Percentiles rank a stretch among this genome's conserved stretches.
phyloP scores from a whole-genome alignment of 2,113 vertebrate species.

The Triplophysa siluroides region DNA sequence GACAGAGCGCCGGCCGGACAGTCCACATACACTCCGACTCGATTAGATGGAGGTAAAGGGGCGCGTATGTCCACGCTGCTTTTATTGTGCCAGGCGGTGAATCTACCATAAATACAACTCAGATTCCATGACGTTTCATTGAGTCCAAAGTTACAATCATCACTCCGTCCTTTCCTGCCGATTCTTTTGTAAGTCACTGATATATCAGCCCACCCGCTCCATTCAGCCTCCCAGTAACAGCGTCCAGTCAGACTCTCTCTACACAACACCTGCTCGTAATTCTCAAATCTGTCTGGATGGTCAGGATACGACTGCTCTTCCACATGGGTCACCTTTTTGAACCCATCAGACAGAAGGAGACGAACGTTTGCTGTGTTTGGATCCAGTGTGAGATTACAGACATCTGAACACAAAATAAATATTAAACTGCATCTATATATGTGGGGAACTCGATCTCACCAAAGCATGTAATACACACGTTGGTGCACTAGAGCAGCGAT shows the following conservation, averaged over 20 bases:
- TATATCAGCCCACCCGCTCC: background rate
- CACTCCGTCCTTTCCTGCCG: conserved; percentile 6
- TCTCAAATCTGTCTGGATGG: background rate
- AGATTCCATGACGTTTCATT: conserved; percentile 34
- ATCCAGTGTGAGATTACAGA: background rate
- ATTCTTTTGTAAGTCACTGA: conserved; percentile 28
- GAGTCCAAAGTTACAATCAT: background rate
- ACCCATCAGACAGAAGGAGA: background rate
- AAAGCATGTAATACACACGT: too few species aligned
- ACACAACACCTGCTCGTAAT: background rate
- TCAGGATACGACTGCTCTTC: conserved; percentile 11
- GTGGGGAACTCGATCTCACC: too few species aligned
- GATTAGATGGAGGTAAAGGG: background rate
- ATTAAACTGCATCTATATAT: background rate
- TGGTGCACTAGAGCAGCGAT: too few species aligned
- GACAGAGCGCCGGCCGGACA: background rate
- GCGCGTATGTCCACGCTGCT: background rate
- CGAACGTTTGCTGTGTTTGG: background rate
- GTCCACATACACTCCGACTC: conserved; percentile 16
- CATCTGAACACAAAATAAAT: background rate
- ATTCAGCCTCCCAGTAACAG: conserved; percentile 13
- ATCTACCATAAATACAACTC: background rate
- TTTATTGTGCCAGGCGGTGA: background rate
- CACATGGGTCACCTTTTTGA: background rate
- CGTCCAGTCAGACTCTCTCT: too few species aligned